A percentile compares a stretch with the other conserved stretches of the same genome.
These are phyloP conservation scores for Halictus quadricinctus DNA, from an alignment of 2,888 invertebrate genomes.

Conservation along the genomic window DNA sequence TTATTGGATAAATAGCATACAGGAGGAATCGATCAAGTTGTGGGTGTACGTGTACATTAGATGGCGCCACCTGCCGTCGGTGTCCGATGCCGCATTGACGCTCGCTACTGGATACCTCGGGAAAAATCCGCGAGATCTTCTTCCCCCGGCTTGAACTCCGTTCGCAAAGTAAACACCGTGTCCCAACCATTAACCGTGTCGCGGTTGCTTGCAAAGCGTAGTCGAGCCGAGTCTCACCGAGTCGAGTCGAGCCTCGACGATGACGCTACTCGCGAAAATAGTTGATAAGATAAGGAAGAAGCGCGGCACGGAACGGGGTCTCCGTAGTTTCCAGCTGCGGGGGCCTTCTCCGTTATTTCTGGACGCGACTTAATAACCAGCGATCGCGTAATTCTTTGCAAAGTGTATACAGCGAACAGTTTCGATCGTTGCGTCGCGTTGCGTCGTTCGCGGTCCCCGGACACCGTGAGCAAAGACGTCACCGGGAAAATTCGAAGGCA, in stretches of 20 bases:
- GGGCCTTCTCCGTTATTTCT: slow-evolving; percentile 17
- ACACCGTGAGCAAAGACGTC: not conserved
- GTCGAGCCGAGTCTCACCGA: not conserved
- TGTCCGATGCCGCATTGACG: slow-evolving; percentile 75
- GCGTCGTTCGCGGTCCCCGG: slow-evolving; percentile 3
- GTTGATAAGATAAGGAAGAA: slow-evolving; percentile 43
- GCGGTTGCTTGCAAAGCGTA: not conserved
- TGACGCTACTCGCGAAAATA: slow-evolving; percentile 7
- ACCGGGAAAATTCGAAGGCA: slow-evolving; percentile 9
- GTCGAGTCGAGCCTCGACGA: not conserved
- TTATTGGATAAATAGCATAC: slow-evolving; percentile 13
- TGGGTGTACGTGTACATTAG: slow-evolving; percentile 49
- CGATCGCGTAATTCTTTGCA: slow-evolving; percentile 23
- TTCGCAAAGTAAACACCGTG: slow-evolving; percentile 16
- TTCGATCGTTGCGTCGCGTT: not conserved
- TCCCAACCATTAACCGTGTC: slow-evolving; percentile 3
- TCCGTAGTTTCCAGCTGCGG: not conserved
- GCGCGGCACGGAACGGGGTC: not conserved
- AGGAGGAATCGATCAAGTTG: slow-evolving; percentile 53
- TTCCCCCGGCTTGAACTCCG: not conserved
- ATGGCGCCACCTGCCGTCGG: slow-evolving; percentile 75
- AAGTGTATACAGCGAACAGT: not conserved
- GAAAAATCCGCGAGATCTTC: not conserved
- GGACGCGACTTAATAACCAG: slow-evolving; percentile 15
- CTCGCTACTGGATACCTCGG: slow-evolving; percentile 67